phyloP scores from a whole-genome alignment of 2,113 vertebrate species.

The Pithys albifrons region DNA sequence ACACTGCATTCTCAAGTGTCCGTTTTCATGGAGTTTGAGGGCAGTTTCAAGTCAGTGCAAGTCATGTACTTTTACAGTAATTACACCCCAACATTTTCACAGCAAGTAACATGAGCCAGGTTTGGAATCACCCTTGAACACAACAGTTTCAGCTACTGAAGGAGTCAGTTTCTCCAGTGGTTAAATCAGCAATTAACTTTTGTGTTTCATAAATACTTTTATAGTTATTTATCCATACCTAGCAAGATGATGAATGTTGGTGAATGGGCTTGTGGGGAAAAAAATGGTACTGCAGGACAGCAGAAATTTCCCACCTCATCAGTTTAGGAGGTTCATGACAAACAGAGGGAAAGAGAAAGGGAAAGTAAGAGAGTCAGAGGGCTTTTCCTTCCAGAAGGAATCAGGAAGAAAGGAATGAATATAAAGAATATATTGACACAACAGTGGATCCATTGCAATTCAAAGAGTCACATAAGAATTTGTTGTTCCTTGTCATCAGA shows the following conservation, averaged over 20 bases:
- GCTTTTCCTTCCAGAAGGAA: neutral
- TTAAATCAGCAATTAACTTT: neutral
- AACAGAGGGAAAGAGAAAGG: neutral
- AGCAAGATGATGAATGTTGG: neutral
- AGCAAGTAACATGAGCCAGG: neutral
- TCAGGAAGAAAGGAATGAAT: neutral
- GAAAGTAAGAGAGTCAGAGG: neutral
- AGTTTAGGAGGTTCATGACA: neutral
- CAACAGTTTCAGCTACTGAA: neutral
- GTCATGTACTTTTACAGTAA: neutral
- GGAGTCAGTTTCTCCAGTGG: neutral
- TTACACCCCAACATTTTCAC: neutral
- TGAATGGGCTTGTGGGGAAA: neutral
- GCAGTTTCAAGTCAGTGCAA: neutral
- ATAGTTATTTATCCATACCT: neutral
- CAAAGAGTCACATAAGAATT: neutral
- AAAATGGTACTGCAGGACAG: neutral
- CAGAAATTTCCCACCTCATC: neutral
- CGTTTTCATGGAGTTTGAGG: neutral
- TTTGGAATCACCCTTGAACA: neutral
- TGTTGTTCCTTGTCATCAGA: neutral
- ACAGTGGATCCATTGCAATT: neutral
- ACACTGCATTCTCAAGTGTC: neutral
- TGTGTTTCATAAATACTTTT: neutral
- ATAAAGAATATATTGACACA: neutral